These are phyloP conservation scores for Lagopus leucura DNA, from an alignment of 2,113 vertebrate genomes.

Conservation along the genomic window DNA sequence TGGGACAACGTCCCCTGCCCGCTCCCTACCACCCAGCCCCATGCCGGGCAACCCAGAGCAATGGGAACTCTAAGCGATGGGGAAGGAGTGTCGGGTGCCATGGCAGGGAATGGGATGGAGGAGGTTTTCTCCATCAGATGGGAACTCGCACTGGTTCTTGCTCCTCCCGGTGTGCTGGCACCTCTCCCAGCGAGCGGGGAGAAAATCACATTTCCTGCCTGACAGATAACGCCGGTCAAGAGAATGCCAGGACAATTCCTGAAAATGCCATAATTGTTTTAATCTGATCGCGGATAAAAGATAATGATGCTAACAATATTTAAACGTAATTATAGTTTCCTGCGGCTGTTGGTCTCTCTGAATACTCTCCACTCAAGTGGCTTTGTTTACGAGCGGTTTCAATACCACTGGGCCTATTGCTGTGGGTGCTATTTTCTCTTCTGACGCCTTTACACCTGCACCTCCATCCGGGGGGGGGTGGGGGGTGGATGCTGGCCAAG, in stretches of 20 bases:
- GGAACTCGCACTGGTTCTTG: background rate
- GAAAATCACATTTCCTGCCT: constrained; percentile 73
- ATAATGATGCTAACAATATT: constrained; percentile 76
- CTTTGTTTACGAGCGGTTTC: constrained; percentile 56
- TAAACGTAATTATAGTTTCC: constrained; percentile 73
- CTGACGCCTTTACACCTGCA: constrained; percentile 47
- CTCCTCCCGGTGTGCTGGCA: constrained; percentile 14
- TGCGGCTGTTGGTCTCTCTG: constrained; percentile 68
- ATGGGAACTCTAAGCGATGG: background rate
- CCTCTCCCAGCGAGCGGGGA: constrained; percentile 33
- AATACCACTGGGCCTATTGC: background rate
- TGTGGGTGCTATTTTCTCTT: background rate
- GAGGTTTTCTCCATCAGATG: background rate
- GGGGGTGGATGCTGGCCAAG: background rate
- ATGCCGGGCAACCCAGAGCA: fast-evolving
- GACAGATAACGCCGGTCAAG: constrained; percentile 72
- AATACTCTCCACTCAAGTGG: constrained; percentile 73
- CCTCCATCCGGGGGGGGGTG: background rate
- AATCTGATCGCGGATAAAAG: constrained; percentile 74
- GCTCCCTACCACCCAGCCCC: background rate
- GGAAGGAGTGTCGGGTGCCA: background rate
- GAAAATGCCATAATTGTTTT: constrained; percentile 76
- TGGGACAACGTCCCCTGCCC: fast-evolving
- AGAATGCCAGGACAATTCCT: constrained; percentile 71
- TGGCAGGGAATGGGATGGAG: background rate